Conservation (phyloP, 2,797 vertebrate genomes). For the Phrynocephalus guinanensis region DNA sequence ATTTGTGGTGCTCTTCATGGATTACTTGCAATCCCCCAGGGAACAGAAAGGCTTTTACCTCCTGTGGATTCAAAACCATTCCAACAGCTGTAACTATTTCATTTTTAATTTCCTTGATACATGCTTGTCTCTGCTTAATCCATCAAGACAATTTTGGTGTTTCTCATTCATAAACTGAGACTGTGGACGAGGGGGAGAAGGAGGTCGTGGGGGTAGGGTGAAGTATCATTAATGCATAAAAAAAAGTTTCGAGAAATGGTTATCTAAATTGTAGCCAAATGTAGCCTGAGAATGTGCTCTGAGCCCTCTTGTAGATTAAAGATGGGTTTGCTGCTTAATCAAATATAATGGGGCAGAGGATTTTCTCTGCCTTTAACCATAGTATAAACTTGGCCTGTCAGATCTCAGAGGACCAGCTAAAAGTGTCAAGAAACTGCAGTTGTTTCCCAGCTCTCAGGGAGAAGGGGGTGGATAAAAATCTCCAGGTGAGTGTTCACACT, state of each 20-base stretch:
- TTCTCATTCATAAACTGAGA: constrained; percentile 71
- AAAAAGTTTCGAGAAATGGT: constrained; percentile 71
- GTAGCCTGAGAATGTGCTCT: constrained; percentile 44
- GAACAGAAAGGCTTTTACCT: constrained; percentile 50
- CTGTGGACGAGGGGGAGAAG: constrained; percentile 22
- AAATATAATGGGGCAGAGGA: constrained; percentile 52
- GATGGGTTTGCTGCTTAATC: constrained; percentile 39
- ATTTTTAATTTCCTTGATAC: constrained; percentile 69
- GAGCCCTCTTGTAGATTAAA: constrained; percentile 1
- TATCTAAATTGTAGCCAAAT: constrained; percentile 74
- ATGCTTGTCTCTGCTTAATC: constrained; percentile 77
- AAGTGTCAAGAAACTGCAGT: no score
- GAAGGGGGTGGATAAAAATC: no score
- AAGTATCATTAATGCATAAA: constrained; percentile 34
- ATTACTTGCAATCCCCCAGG: constrained; percentile 45
- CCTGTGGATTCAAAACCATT: constrained; percentile 49
- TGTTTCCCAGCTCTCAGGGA: no score
- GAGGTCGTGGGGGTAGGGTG: background rate
- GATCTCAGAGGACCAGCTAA: no score
- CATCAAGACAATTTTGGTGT: constrained; percentile 75
- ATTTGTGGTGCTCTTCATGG: constrained; percentile 43
- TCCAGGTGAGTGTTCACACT: no score
- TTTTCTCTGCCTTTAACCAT: constrained; percentile 6
- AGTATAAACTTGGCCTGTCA: background rate
- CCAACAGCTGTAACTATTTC: constrained; percentile 72